Evolutionary conservation across 2,888 invertebrate genomes (phyloP).

Genomic region (Spodoptera exigua): DNA sequence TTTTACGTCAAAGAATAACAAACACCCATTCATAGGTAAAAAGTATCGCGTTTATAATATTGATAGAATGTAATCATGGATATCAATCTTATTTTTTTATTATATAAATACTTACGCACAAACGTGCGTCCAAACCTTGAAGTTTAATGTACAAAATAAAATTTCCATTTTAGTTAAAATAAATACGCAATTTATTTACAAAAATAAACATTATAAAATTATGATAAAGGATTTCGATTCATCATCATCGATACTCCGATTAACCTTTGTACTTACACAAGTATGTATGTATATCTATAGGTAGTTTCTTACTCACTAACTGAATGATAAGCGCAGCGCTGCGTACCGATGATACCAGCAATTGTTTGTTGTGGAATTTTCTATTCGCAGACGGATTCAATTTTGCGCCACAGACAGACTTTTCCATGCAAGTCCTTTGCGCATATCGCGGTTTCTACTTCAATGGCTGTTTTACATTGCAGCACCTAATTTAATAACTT

Average conservation of each 20-base stretch:
- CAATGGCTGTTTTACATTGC: not conserved
- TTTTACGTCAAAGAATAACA: too few species aligned
- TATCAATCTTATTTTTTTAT: too few species aligned
- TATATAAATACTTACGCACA: too few species aligned
- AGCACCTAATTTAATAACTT: too few species aligned
- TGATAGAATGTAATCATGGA: too few species aligned
- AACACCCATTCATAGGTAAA: too few species aligned
- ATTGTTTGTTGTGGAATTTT: slow-evolving; percentile 52
- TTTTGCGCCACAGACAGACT: slow-evolving; percentile 18
- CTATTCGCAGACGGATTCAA: slow-evolving; percentile 15
- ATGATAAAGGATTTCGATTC: slow-evolving; percentile 13
- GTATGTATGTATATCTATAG: not conserved
- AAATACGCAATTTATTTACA: not conserved
- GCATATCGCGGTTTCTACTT: not conserved
- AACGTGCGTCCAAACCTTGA: not conserved
- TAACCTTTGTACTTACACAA: slow-evolving; percentile 18
- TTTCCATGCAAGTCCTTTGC: slow-evolving; percentile 11
- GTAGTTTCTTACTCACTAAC: slow-evolving; percentile 19
- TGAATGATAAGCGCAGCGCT: slow-evolving; percentile 18
- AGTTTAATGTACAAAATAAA: not conserved
- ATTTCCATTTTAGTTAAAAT: not conserved
- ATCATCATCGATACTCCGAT: slow-evolving; percentile 17
- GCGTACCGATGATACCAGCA: slow-evolving; percentile 28
- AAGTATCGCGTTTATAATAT: too few species aligned
- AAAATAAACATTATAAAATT: slow-evolving; percentile 4